Conservation (phyloP, 2,113 vertebrate species). For the Piaya cayana region DNA sequence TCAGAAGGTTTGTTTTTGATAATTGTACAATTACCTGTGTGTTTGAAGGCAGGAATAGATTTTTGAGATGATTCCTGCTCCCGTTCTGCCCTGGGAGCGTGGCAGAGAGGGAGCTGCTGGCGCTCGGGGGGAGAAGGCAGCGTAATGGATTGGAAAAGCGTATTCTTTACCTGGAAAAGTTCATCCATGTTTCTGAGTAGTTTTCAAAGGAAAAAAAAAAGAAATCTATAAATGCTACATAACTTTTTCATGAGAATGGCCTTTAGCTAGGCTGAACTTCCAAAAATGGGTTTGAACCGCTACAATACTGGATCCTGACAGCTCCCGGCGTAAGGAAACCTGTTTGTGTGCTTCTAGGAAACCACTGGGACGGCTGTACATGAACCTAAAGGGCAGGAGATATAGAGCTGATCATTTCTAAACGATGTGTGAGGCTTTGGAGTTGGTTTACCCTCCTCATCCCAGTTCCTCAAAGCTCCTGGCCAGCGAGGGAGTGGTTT, state of each 20-base stretch:
- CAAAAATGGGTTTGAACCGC: conserved; percentile 35
- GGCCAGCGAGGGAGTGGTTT: background rate
- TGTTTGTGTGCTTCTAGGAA: conserved; percentile 18
- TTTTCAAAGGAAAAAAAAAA: background rate
- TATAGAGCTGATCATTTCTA: background rate
- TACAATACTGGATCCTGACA: background rate
- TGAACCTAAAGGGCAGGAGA: background rate
- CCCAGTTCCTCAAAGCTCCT: background rate
- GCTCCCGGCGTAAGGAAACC: background rate
- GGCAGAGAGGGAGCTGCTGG: conserved; percentile 4
- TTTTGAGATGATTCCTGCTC: conserved; percentile 29
- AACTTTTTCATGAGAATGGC: conserved; percentile 55
- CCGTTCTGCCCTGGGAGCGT: background rate
- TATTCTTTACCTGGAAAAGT: conserved; percentile 47
- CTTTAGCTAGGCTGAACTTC: conserved; percentile 40
- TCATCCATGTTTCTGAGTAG: conserved; percentile 21
- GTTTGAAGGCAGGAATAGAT: conserved; percentile 46
- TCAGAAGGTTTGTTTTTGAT: conserved; percentile 19
- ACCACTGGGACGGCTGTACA: background rate
- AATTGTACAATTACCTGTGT: background rate
- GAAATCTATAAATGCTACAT: conserved; percentile 46
- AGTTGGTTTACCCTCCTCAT: background rate
- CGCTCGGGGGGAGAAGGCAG: background rate
- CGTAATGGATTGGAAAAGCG: conserved; percentile 50
- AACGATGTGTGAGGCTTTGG: background rate